These are phyloP conservation scores for Spialia ferax DNA, from an alignment of 2,888 invertebrate species.

Conservation along the genomic window DNA sequence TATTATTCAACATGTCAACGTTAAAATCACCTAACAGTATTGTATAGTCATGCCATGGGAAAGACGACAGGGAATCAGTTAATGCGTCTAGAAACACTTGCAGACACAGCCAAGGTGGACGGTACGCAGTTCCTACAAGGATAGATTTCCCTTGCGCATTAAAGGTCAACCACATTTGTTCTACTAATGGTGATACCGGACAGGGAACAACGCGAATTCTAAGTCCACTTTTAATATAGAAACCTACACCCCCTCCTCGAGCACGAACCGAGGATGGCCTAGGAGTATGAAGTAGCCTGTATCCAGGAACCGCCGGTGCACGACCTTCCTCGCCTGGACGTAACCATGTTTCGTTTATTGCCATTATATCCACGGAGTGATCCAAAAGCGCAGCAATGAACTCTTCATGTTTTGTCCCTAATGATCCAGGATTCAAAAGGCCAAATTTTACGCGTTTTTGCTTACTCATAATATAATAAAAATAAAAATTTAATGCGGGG, in stretches of 20 bases:
- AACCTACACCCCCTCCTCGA: neutral
- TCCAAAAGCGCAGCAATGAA: neutral
- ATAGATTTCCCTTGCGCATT: neutral
- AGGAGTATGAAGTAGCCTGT: neutral
- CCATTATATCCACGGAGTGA: neutral
- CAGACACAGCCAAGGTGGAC: neutral
- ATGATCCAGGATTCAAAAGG: neutral
- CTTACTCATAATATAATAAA: neutral
- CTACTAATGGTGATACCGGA: neutral
- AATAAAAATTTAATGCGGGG: no score
- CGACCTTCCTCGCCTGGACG: neutral
- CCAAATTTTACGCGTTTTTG: neutral
- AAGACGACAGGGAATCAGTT: constrained; percentile 1
- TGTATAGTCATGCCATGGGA: neutral
- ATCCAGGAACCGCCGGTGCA: neutral
- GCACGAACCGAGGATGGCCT: neutral
- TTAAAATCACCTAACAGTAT: neutral
- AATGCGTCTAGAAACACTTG: neutral
- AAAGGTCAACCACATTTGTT: neutral
- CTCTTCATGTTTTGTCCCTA: neutral
- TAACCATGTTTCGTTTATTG: neutral
- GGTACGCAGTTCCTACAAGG: neutral
- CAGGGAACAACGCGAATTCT: neutral
- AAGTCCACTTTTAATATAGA: neutral
- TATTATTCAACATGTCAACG: neutral